Evolutionary conservation across 2,113 vertebrate species (phyloP), one percentile per base, ranked within the genome.

Genomic region (Tachuris rubrigastra): DNA sequence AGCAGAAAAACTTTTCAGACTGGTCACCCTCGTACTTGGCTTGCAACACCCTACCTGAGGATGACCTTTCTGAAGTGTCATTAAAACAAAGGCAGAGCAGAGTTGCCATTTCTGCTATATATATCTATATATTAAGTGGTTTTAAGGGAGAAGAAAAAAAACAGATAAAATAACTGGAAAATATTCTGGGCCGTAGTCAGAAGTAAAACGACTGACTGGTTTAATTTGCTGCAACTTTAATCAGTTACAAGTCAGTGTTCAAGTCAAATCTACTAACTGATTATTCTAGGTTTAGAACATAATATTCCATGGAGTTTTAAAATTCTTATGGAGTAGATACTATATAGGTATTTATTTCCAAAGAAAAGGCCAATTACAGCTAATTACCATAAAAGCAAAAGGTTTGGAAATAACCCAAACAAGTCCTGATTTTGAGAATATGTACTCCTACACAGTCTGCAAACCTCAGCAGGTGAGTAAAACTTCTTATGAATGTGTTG

Each of bases 1-100:
- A 2, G 3, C 1, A 0, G 6, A 5, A 5, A 3, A 30, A 24
- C 4, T 21, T 55, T 67, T 71, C 21, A 3, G 5, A 17, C 16
- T 65, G 27, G 41, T 41, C 4, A 53, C 4, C 4, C 2, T 62
- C 27, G 17, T 24, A 62, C 8, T 30, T 81, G 9, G 13, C 11
- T 75, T 79, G 11, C 22, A 67, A 8, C 6, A 80, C 47, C 22
- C 12, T 49, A 28, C 7, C 18, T 42, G 20, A 35, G 15, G 3
- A 6, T 35, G 9, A 5, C 33, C 20, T 47, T 88, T 72, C 53
- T 67, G n/a, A 79, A 92, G 39, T 47, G 6, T 39, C 14, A 5
- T 41, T 68, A 65, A 11, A 77, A 80, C 5, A 65, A 58, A 83
- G 20, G 8, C 13, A 62, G 17, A 31, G 23, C 4, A 50, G 7